A percentile compares a stretch with the other conserved stretches of the same genome.
phyloP scores from a whole-genome alignment of 2,113 vertebrate genomes.

The Python bivittatus region DNA sequence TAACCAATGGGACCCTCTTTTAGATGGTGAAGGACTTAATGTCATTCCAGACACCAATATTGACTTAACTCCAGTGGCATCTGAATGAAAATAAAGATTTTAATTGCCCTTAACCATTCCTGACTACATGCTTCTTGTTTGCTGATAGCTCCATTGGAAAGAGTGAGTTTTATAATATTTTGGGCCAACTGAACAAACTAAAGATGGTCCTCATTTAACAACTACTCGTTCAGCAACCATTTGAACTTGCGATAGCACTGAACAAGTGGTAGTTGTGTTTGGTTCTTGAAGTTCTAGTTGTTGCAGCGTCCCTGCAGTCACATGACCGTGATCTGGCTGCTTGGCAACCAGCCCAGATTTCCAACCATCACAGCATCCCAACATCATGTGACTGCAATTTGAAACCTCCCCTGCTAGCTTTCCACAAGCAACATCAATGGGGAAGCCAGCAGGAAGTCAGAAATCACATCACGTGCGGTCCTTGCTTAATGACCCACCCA shows the following conservation, averaged over 20 bases:
- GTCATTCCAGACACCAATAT: slow-evolving; percentile 87
- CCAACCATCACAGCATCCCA: neutral
- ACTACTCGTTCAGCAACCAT: neutral
- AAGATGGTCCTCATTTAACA: neutral
- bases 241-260: neutral
- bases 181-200: neutral
- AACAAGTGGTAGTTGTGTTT: neutral
- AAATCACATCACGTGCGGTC: neutral
- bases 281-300: neutral
- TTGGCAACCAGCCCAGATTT: neutral
- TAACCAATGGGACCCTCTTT: slow-evolving; percentile 85
- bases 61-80: slow-evolving; percentile 56
- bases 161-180: neutral
- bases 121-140: slow-evolving; percentile 8
- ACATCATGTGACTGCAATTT: neutral
- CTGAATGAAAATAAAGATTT: slow-evolving; percentile 24
- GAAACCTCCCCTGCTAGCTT: neutral
- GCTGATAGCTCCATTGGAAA: neutral
- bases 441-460: neutral
- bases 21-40: slow-evolving; percentile 85
- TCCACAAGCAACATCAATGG: neutral
- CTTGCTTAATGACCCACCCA: no score
- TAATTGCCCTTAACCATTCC: neutral
- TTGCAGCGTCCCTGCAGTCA: neutral
- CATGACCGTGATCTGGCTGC: neutral